Evolutionary conservation across 2,797 vertebrate genomes (phyloP).

Genomic region (Sparidentex hasta): DNA sequence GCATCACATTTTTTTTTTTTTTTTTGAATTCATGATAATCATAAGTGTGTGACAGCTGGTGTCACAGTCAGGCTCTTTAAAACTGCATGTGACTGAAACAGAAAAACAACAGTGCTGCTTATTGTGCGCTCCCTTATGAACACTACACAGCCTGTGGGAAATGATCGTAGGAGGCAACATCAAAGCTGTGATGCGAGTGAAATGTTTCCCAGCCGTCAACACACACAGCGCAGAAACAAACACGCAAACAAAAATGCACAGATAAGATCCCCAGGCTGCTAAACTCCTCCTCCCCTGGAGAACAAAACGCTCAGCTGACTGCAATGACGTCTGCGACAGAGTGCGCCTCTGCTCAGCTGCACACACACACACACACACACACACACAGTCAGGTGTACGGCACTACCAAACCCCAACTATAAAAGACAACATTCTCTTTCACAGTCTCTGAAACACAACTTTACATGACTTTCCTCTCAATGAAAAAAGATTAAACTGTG

Average conservation of each 20-base stretch:
- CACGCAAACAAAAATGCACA: conserved; percentile 58
- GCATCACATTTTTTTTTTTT: background rate
- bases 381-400: conserved; percentile 7
- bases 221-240: conserved; percentile 45
- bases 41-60: conserved; percentile 20
- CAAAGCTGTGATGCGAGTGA: conserved; percentile 74
- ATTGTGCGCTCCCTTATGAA: conserved; percentile 73
- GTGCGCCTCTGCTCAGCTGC: conserved; percentile 20
- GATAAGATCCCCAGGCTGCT: conserved; percentile 61
- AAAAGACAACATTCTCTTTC: background rate
- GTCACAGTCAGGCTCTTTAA: conserved; percentile 39
- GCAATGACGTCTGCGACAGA: conserved; percentile 35
- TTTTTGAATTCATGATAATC: conserved; percentile 13
- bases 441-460: background rate
- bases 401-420: background rate
- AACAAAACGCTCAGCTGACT: conserved; percentile 73
- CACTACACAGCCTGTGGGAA: conserved; percentile 68
- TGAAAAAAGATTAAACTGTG: too few relatives aligned
- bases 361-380: conserved; percentile 7
- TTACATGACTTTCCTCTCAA: background rate
- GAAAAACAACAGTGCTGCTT: conserved; percentile 73
- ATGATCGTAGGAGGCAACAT: conserved; percentile 73
- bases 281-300: conserved; percentile 65
- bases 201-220: conserved; percentile 60
- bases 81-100: conserved; percentile 71